Evolutionary conservation across 1,140 invertebrate species (phyloP), one percentile per base, ranked within the genome.

Genomic region (Drosophila aff.): DNA sequence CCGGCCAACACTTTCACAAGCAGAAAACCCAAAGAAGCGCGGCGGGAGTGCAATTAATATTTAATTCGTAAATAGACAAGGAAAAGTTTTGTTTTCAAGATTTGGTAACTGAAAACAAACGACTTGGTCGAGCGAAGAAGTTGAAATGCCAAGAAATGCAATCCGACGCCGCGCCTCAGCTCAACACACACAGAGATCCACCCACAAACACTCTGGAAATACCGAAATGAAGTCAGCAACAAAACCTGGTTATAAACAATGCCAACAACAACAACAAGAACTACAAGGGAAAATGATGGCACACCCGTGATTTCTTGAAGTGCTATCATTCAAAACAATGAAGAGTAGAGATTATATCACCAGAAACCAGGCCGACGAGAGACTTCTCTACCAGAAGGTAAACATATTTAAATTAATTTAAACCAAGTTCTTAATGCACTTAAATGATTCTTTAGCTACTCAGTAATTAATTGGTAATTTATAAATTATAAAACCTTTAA

Each of bases 51-150:
- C 84, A 89, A 89, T 89, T 89, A 90, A 84, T 89, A 68, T 87
- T 89, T 90, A 84, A 89, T 72, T 90, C 71, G 81, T 84, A 79
- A 79, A 84, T 81, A 76, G 85, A 84, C 85, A 90, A 79, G 81
- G 71, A 89, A 89, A 81, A 90, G 78, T 84, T 84, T 79, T 76
- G 79, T 73, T 67, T 78, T 66, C 44, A 53, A 59, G 75, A 52
- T 79, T 79, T 79, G 61, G 77, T 81, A 77, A 80, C 65, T 87
- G 68, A 80, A 75, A 75, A 74, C 41, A 50, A 87, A 53, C 75
- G 84, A 76, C 76, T 71, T 79, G 81, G 52, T 69, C 40, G 61
- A 66, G 71, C 60, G 55, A 55, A 62, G 61, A 66, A 57, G 68
- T 46, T 52, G 52, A 80, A 84, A 57, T 62, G 73, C 62, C 36